Percentiles rank a stretch among this genome's conserved stretches.
Evolutionary conservation across 1,140 invertebrate genomes (phyloP).

Genomic region (Ridgeia piscesae): DNA sequence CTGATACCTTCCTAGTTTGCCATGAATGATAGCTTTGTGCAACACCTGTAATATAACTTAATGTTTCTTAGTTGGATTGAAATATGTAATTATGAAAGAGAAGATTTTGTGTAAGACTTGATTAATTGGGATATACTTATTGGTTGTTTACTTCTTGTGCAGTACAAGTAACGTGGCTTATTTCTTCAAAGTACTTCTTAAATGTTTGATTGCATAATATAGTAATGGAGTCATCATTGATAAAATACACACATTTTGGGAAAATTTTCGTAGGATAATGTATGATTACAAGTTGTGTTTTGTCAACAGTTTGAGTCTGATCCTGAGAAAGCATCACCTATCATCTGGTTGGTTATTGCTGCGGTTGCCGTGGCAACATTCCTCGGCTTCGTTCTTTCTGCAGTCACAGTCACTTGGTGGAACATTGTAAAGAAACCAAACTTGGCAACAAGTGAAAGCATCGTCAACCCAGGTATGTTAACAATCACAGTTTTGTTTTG

Average conservation of each 20-base stretch:
- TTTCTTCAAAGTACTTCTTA: neutral
- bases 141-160: neutral
- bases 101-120: too few species aligned
- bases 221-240: too few species aligned
- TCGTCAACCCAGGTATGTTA: neutral
- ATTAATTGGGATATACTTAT: neutral
- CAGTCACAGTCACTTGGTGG: slow-evolving; percentile 31
- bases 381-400: slow-evolving; percentile 20
- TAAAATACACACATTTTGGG: too few species aligned
- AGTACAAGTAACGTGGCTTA: neutral
- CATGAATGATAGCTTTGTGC: neutral
- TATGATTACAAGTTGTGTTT: neutral
- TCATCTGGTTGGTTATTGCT: neutral
- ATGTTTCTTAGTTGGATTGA: neutral
- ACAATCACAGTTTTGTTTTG: too few species aligned
- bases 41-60: neutral
- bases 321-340: neutral
- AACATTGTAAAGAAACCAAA: slow-evolving; percentile 26
- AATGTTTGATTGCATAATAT: too few species aligned
- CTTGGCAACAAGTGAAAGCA: neutral
- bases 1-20: neutral
- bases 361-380: slow-evolving; percentile 8
- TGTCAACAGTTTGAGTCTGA: neutral
- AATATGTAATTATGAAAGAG: neutral
- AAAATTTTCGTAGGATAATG: neutral